Evolutionary conservation across 2,888 invertebrate species (phyloP).

Genomic region (Ormyrus nitidulus): DNA sequence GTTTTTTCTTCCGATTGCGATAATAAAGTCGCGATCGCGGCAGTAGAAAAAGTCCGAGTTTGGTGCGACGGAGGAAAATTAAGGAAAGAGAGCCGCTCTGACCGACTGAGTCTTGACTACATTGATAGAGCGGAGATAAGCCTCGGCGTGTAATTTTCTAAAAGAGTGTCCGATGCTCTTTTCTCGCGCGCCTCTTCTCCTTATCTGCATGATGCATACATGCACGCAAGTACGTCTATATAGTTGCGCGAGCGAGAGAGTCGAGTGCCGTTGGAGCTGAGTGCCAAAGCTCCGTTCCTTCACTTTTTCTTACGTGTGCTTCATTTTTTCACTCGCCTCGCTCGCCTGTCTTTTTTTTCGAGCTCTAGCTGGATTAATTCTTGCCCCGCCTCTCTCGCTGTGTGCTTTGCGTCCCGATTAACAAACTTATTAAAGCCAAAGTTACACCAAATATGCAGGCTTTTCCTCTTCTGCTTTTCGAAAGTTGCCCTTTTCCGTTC

Average conservation of each 20-base stretch:
- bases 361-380: too few species aligned
- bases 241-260: neutral
- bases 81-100: neutral
- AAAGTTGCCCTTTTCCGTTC: neutral
- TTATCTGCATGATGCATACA: conserved; percentile 34
- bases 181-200: conserved; percentile 44
- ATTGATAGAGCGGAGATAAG: conserved; percentile 59
- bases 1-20: neutral
- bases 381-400: too few species aligned
- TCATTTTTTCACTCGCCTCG: conserved; percentile 15
- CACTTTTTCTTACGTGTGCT: conserved; percentile 20
- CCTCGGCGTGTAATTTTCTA: conserved; percentile 57
- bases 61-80: neutral
- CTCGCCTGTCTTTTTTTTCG: conserved; percentile 20
- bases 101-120: conserved; percentile 53
- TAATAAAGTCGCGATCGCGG: neutral
- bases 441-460: too few species aligned
- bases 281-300: conserved; percentile 44
- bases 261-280: conserved; percentile 56
- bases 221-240: too few species aligned
- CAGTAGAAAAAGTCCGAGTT: conserved; percentile 29
- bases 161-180: conserved; percentile 60
- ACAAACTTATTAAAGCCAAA: too few species aligned
- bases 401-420: too few species aligned
- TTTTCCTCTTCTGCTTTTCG: too few species aligned